These are phyloP conservation scores for Paragorgia papillata DNA, from an alignment of 92 coral and sea anemone genomes.

Conservation along the genomic window DNA sequence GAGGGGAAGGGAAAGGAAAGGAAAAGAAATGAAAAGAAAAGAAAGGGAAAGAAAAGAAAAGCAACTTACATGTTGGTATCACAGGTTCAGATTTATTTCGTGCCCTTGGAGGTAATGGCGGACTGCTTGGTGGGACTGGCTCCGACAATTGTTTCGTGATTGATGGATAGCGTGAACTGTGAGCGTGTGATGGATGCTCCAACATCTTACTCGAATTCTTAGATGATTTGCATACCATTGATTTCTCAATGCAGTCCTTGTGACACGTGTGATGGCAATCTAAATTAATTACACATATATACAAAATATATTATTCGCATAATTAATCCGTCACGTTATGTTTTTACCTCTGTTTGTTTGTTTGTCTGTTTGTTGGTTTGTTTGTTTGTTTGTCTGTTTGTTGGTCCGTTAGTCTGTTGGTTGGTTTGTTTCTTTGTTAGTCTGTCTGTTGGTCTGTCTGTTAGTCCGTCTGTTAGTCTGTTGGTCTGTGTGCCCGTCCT, in stretches of 20 bases:
- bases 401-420: too few species aligned
- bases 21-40: too few species aligned
- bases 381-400: too few species aligned
- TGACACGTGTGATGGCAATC: conserved; percentile 87
- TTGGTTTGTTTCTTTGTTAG: too few species aligned
- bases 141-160: conserved; percentile 28
- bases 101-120: conserved; percentile 33
- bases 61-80: conserved; percentile 22
- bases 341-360: too few species aligned
- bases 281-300: conserved; percentile 34
- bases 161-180: conserved; percentile 2
- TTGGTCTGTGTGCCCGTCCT: too few species aligned
- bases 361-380: too few species aligned
- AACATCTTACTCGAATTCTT: not conserved
- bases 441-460: too few species aligned
- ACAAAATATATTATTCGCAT: too few species aligned
- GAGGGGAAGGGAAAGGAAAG: not conserved
- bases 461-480: too few species aligned
- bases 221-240: conserved; percentile 62
- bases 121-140: conserved; percentile 30
- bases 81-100: conserved; percentile 21
- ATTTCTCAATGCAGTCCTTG: conserved; percentile 77
- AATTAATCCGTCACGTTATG: too few species aligned
- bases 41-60: not conserved
- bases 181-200: not conserved